These are phyloP conservation scores for Leptopilina syphax DNA, from an alignment of 2,888 invertebrate species.

Conservation along the genomic window DNA sequence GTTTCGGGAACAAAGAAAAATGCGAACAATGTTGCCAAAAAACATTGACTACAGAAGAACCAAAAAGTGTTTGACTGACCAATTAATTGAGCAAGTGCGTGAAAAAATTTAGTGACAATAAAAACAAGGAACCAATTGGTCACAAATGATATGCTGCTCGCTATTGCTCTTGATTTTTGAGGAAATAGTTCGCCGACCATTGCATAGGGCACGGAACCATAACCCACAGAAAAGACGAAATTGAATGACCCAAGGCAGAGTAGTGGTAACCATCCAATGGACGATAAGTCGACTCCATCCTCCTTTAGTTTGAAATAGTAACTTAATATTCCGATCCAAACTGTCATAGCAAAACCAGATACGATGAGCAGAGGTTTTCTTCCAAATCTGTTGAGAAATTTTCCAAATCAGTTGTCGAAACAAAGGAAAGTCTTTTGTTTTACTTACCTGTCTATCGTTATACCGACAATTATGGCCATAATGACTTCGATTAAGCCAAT, in stretches of 20 bases:
- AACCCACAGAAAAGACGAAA: constrained; percentile 76
- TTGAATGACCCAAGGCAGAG: constrained; percentile 75
- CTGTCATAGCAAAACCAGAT: constrained; percentile 75
- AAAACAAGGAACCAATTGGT: constrained; percentile 76
- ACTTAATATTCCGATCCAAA: constrained; percentile 72
- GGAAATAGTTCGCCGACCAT: constrained; percentile 78
- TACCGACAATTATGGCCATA: constrained; percentile 72
- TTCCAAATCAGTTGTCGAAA: not conserved
- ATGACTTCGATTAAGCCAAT: constrained; percentile 78
- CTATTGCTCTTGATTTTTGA: constrained; percentile 74
- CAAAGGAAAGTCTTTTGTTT: not conserved
- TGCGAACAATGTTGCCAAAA: constrained; percentile 66
- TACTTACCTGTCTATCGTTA: constrained; percentile 75
- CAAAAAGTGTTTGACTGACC: constrained; percentile 70
- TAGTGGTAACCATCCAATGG: constrained; percentile 76
- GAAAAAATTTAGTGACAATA: constrained; percentile 72
- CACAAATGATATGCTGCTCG: constrained; percentile 74
- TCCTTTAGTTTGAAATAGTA: constrained; percentile 71
- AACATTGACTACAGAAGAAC: constrained; percentile 67
- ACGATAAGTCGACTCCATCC: constrained; percentile 60
- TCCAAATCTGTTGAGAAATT: constrained; percentile 73
- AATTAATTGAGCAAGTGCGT: constrained; percentile 62
- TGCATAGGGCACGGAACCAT: constrained; percentile 78
- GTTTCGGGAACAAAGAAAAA: constrained; percentile 74
- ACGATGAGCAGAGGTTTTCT: constrained; percentile 78